Percentiles rank a stretch among this genome's conserved stretches.
phyloP scores from a whole-genome alignment of 2,113 vertebrate genomes.

The Catharus minimus region DNA sequence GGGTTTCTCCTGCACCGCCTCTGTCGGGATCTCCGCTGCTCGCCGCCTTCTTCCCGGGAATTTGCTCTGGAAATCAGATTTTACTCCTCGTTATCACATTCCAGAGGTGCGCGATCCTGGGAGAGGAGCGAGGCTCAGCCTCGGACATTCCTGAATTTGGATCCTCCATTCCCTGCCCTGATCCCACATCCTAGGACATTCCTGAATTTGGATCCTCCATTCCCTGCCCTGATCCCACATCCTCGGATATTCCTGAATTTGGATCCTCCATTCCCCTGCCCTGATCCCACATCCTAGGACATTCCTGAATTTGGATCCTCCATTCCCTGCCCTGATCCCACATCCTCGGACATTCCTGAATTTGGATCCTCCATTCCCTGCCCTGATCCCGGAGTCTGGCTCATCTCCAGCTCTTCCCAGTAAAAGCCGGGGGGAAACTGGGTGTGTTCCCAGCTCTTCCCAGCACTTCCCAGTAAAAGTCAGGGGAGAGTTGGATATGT shows the following conservation, averaged over 20 bases:
- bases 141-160: neutral
- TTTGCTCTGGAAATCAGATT: neutral
- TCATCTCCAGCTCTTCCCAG: too few species aligned
- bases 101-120: neutral
- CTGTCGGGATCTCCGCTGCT: neutral
- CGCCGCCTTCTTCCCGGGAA: neutral
- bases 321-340: neutral
- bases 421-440: too few species aligned
- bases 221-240: neutral
- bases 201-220: neutral
- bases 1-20: neutral
- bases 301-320: neutral
- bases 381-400: neutral
- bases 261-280: neutral
- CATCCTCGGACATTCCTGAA: too few species aligned
- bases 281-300: neutral
- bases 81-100: neutral
- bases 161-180: neutral
- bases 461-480: neutral
- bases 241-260: too few species aligned
- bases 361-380: neutral
- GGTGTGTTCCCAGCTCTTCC: too few species aligned
- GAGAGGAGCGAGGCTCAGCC: neutral
- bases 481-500: neutral
- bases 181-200: neutral